phyloP scores from a whole-genome alignment of 2,888 invertebrate species.

The Andrena haemorrhoa region DNA sequence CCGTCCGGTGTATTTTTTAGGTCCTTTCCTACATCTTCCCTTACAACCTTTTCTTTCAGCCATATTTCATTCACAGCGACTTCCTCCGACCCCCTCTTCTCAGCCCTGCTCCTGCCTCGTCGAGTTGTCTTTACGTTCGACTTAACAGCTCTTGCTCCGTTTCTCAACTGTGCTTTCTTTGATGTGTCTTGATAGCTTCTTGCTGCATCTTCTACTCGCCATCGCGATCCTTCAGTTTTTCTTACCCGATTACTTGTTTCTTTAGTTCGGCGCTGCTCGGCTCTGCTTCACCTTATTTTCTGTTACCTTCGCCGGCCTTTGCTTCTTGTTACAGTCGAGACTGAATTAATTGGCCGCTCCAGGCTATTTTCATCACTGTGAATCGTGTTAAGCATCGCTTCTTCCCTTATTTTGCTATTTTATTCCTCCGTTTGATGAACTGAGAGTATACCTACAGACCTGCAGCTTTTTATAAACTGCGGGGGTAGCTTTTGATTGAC shows the following conservation, averaged over 20 bases:
- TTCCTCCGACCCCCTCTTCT: neutral
- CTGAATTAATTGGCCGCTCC: neutral
- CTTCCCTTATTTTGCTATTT: neutral
- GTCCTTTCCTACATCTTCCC: neutral
- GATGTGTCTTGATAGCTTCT: neutral
- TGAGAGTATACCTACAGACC: no score
- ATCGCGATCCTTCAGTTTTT: neutral
- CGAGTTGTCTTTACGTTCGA: neutral
- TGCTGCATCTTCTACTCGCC: neutral
- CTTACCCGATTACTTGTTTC: neutral
- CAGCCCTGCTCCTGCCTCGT: neutral
- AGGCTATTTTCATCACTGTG: neutral
- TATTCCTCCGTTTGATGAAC: no score
- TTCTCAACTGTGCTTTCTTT: neutral
- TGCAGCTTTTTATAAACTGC: no score
- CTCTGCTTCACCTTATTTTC: neutral
- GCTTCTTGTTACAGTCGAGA: neutral
- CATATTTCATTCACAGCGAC: slow-evolving; percentile 13
- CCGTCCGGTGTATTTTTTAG: neutral
- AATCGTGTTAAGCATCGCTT: neutral
- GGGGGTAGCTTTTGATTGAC: no score
- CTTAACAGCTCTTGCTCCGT: slow-evolving; percentile 3
- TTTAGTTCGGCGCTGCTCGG: neutral
- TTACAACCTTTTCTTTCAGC: neutral
- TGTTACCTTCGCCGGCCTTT: neutral